Evolutionary conservation across 2,888 invertebrate genomes (phyloP).

Genomic region (Agonopterix arenella): DNA sequence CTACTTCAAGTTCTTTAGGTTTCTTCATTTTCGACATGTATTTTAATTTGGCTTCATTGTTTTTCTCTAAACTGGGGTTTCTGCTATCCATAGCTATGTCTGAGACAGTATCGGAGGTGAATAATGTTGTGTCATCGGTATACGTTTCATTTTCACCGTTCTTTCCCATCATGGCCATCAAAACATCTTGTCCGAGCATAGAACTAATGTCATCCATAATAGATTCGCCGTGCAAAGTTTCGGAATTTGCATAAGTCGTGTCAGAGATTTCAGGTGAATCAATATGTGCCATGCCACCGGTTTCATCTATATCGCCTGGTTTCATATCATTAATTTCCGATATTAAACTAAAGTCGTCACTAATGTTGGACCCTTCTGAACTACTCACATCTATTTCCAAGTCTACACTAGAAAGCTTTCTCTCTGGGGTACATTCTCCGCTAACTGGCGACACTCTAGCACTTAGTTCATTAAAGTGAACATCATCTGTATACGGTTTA

Average conservation of each 20-base stretch:
- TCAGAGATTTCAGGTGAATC: conserved; percentile 91
- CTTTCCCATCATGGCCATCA: conserved; percentile 80
- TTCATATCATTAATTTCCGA: conserved; percentile 81
- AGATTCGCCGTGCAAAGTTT: conserved; percentile 86
- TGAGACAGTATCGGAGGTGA: conserved; percentile 76
- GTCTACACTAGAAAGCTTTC: conserved; percentile 59
- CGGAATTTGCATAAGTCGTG: conserved; percentile 81
- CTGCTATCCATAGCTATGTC: conserved; percentile 70
- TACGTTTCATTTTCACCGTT: conserved; percentile 80
- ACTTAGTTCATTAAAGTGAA: conserved; percentile 52
- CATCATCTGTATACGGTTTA: conserved; percentile 68
- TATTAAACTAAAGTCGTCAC: conserved; percentile 83
- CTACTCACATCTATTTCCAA: conserved; percentile 74
- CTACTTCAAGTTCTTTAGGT: conserved; percentile 60
- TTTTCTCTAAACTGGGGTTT: conserved; percentile 74
- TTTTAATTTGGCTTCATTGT: conserved; percentile 77
- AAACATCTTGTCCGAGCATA: conserved; percentile 82
- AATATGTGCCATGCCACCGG: conserved; percentile 83
- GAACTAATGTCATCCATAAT: conserved; percentile 88
- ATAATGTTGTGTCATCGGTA: conserved; percentile 83
- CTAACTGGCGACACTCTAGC: conserved; percentile 50
- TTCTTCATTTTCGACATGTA: conserved; percentile 68
- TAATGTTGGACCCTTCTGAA: conserved; percentile 80
- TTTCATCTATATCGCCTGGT: conserved; percentile 56
- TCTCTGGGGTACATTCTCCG: conserved; percentile 59